Conservation (phyloP, 2,888 invertebrate genomes). For the Micoletzkya japonica region DNA sequence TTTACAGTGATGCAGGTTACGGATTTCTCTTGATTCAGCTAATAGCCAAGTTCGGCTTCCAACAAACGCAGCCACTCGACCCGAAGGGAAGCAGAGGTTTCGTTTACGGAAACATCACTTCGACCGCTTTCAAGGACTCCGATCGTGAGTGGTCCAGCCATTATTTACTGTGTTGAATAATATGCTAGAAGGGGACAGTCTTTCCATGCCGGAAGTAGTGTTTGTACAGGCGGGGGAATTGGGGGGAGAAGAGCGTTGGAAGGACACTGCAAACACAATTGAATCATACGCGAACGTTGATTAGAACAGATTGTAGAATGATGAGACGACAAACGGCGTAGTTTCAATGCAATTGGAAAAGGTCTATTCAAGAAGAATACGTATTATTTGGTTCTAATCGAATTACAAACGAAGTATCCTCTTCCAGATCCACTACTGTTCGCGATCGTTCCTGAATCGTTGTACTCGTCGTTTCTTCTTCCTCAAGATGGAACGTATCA, state of each 20-base stretch:
- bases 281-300: too few species aligned
- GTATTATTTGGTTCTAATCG: too few species aligned
- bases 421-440: slow-evolving; percentile 38
- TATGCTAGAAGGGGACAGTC: too few species aligned
- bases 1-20: background rate
- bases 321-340: too few species aligned
- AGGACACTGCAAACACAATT: too few species aligned
- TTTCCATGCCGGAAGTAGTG: too few species aligned
- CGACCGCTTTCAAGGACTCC: slow-evolving; percentile 31
- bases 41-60: slow-evolving; percentile 90
- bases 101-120: slow-evolving; percentile 90
- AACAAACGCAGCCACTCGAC: slow-evolving; percentile 86
- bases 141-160: slow-evolving; percentile 28
- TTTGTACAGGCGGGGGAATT: too few species aligned
- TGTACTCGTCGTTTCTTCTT: slow-evolving; percentile 35
- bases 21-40: background rate
- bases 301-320: too few species aligned
- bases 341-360: too few species aligned
- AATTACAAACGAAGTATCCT: background rate
- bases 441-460: slow-evolving; percentile 43
- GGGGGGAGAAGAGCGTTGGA: too few species aligned
- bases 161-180: too few species aligned
- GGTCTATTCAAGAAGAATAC: too few species aligned
- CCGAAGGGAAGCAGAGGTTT: slow-evolving; percentile 73
- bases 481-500: slow-evolving; percentile 36